phyloP scores from a whole-genome alignment of 2,888 invertebrate species.

The Chrysolina haemoptera region DNA sequence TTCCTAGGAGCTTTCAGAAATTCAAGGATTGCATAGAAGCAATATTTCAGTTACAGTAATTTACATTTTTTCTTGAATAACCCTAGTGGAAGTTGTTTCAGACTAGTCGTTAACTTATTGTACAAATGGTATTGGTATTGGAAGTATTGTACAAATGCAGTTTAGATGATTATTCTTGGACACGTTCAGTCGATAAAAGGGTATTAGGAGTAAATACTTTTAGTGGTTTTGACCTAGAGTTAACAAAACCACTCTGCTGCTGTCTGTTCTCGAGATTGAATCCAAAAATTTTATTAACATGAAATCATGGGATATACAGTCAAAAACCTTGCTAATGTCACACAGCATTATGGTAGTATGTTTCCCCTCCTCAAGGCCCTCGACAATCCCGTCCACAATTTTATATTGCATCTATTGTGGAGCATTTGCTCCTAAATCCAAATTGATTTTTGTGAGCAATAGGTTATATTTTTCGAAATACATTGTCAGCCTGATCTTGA shows the following conservation, averaged over 20 bases:
- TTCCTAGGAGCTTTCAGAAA: too few species aligned
- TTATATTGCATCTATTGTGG: neutral
- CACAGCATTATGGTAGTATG: too few species aligned
- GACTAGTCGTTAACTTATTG: neutral
- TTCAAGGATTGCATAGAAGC: too few species aligned
- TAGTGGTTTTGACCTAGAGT: neutral
- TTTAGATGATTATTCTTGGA: too few species aligned
- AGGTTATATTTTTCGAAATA: neutral
- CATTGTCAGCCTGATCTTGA: neutral
- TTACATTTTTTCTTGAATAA: too few species aligned
- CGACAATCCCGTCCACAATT: neutral
- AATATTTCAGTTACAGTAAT: too few species aligned
- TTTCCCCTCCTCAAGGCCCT: neutral
- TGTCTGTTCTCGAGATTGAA: neutral
- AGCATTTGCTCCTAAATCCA: neutral
- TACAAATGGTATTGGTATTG: neutral
- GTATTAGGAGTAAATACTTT: neutral
- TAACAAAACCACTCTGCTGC: neutral
- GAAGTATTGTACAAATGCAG: neutral
- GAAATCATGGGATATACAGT: too few species aligned
- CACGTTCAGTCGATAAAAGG: neutral
- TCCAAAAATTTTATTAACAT: too few species aligned
- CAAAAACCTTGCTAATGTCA: too few species aligned
- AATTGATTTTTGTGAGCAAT: neutral
- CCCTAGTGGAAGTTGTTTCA: neutral